These are phyloP conservation scores for Fopius arisanus DNA, from an alignment of 1,140 invertebrate species.

Conservation along the genomic window DNA sequence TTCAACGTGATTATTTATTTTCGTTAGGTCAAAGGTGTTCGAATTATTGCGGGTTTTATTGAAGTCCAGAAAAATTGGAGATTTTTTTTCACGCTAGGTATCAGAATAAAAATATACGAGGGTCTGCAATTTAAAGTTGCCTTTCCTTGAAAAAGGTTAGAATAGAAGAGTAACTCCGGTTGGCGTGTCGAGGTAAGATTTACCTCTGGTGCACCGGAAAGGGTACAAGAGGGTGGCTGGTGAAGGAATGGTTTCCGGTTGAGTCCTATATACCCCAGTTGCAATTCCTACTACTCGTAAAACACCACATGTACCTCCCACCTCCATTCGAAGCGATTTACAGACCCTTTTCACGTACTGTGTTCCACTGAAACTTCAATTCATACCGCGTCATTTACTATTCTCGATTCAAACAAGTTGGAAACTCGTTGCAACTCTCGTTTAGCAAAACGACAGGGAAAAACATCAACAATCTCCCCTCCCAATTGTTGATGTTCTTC, in stretches of 20 bases:
- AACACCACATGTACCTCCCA: constrained; percentile 6
- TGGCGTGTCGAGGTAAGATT: constrained; percentile 53
- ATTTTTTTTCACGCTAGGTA: too few relatives aligned
- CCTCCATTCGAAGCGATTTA: not conserved
- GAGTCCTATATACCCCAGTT: constrained; percentile 39
- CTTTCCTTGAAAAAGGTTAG: not conserved
- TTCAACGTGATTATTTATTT: too few relatives aligned
- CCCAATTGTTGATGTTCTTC: not conserved
- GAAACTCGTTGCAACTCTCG: constrained; percentile 3
- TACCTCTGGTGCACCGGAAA: constrained; percentile 53
- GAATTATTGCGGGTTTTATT: too few relatives aligned
- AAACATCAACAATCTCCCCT: not conserved
- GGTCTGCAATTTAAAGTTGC: not conserved
- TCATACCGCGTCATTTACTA: not conserved
- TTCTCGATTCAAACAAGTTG: not conserved
- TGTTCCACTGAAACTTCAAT: not conserved
- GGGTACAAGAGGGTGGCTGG: constrained; percentile 48
- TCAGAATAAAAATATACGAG: not conserved
- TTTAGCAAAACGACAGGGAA: not conserved
- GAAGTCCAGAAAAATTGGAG: too few relatives aligned
- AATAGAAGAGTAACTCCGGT: constrained; percentile 30
- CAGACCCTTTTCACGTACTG: constrained; percentile 5
- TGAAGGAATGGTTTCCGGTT: constrained; percentile 55
- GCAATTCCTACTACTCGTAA: constrained; percentile 21
- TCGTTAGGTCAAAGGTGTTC: too few relatives aligned